phyloP scores from a whole-genome alignment of 2,888 invertebrate genomes.

The Cephonodes hylas region DNA sequence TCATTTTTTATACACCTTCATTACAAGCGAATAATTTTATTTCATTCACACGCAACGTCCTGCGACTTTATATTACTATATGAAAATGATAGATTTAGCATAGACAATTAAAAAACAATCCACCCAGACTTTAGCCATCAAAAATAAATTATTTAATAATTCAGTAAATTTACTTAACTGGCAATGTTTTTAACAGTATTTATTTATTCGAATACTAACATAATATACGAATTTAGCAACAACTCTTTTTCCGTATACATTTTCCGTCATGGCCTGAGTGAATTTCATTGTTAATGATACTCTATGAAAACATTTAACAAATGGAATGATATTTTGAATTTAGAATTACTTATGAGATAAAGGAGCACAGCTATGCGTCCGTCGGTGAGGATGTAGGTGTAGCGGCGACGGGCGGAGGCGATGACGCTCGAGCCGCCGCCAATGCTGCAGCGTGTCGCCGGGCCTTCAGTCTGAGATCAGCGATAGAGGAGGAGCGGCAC shows the following conservation, averaged over 20 bases:
- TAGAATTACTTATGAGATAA: not conserved
- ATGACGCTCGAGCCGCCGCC: constrained; percentile 78
- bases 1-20: constrained; percentile 18
- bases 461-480: constrained; percentile 95
- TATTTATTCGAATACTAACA: not conserved
- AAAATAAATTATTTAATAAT: too few relatives aligned
- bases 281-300: not conserved
- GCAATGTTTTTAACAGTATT: not conserved
- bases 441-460: constrained; percentile 95
- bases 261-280: not conserved
- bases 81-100: too few relatives aligned
- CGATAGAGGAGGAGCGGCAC: constrained; percentile 95
- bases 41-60: not conserved
- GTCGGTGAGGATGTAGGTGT: constrained; percentile 46
- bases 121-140: not conserved
- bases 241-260: not conserved
- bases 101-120: too few relatives aligned
- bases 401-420: constrained; percentile 45
- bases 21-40: not conserved
- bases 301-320: not conserved
- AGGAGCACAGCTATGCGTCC: constrained; percentile 57
- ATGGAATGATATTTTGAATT: not conserved
- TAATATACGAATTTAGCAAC: not conserved
- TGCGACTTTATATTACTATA: not conserved
- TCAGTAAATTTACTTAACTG: too few relatives aligned